These are phyloP conservation scores for Petrolisthes cinctipes DNA, from an alignment of 2,888 invertebrate species.

Conservation along the genomic window DNA sequence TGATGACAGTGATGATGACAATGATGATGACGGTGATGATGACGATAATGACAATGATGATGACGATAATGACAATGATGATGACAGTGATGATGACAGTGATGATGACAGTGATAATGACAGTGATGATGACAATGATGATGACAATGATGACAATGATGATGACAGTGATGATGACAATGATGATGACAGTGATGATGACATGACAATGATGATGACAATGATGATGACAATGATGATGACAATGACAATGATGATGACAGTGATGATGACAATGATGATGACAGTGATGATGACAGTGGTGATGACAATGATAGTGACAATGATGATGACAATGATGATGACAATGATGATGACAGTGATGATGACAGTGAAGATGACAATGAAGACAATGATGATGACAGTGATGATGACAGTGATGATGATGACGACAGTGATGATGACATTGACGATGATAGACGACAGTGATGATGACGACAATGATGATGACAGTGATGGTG, in stretches of 20 bases:
- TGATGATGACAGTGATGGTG: background rate
- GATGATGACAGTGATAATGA: background rate
- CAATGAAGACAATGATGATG: background rate
- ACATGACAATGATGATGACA: background rate
- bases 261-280: background rate
- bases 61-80: background rate
- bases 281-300: background rate
- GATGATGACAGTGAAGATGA: background rate
- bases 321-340: background rate
- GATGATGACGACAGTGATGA: background rate
- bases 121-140: background rate
- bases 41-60: background rate
- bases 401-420: background rate
- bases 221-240: background rate
- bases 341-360: background rate
- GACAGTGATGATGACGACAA: background rate
- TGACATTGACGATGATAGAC: too few relatives aligned
- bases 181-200: background rate
- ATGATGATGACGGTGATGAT: constrained; percentile 10
- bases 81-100: background rate
- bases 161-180: background rate
- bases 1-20: background rate
- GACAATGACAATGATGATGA: background rate
- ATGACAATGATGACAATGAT: background rate
- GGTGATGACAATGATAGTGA: background rate